Evolutionary conservation across 2,113 vertebrate genomes (phyloP), one percentile per base, ranked within the genome.

Genomic region (Cheirogaleus medius): DNA sequence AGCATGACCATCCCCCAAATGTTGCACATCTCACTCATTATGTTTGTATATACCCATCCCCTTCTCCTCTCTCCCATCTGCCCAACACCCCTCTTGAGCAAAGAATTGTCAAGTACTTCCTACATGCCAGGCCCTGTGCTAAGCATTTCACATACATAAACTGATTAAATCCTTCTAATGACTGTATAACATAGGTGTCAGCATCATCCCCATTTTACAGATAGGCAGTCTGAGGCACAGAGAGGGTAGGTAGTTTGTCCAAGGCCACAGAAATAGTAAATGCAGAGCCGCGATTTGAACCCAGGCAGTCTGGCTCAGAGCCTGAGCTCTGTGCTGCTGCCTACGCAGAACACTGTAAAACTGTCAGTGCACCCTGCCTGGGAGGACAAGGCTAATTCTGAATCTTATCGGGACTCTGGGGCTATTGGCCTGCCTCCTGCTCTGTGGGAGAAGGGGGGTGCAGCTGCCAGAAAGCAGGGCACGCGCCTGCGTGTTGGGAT

Each of bases 371-470:
- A 2, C 6, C 25, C 68, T n/a, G 64, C 47, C 47, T 17, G 54
- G 3, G 10, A 63, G 89, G 37, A n/a, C 47, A 25, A 23, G n/a
- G 56, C 47, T 64, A 39, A 21, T 63, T 56, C 34, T 20, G 27
- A 63, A 13, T 63, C 60, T 29, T 29, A 63, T 34, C 1, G 27
- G 34, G 34, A 63, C 34, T 39, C 39, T 10, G 23, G 21, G 54
- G 34, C 4, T 7, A 2, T 54, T 23, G 25, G 68, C 39, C 23
- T 34, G 0, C 34, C 47, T 84, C 47, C 56, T 78, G 32, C 25
- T n/a, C 39, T 11, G 2, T 42, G 20, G 39, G 37, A 27, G 32
- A n/a, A 29, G 17, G 44, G 20, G 0, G 15, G 20, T 39, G 1
- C 6, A 23, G 44, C 76, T 71, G 77, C 60, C 21, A 14, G 56